These are phyloP conservation scores for Diarsia brunnea DNA, from an alignment of 2,888 invertebrate genomes.

Conservation along the genomic window DNA sequence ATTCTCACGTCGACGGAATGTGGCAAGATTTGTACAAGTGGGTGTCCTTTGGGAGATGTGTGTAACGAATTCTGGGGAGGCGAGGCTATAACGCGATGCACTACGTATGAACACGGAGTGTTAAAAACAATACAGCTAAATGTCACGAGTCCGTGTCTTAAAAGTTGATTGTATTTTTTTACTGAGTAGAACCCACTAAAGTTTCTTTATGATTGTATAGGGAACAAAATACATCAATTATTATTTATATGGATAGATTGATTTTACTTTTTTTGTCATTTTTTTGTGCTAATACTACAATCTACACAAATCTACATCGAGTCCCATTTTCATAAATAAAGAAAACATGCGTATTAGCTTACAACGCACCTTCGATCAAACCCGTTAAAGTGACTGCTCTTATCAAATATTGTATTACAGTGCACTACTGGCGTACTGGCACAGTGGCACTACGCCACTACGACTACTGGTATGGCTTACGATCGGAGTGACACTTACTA, in stretches of 20 bases:
- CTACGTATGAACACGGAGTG: conserved; percentile 64
- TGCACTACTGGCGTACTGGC: conserved; percentile 20
- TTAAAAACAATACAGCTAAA: conserved; percentile 1
- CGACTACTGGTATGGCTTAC: conserved; percentile 50
- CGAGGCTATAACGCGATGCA: conserved; percentile 72
- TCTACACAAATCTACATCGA: background rate
- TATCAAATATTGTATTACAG: conserved; percentile 54
- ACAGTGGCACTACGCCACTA: conserved; percentile 8
- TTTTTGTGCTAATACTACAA: background rate
- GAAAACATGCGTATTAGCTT: background rate
- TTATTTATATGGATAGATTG: background rate
- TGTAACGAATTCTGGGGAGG: conserved; percentile 71
- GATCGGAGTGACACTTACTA: conserved; percentile 61
- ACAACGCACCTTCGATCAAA: conserved; percentile 65
- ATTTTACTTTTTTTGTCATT: background rate
- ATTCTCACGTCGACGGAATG: conserved; percentile 76
- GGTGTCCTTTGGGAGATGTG: conserved; percentile 71
- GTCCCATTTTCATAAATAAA: background rate
- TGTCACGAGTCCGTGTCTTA: background rate
- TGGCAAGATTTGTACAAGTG: conserved; percentile 79
- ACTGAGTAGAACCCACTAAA: background rate
- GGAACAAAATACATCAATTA: background rate
- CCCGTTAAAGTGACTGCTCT: conserved; percentile 63
- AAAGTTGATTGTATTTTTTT: background rate
- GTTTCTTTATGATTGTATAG: background rate